These are phyloP conservation scores for Eriocheir sinensis DNA, from an alignment of 1,140 invertebrate species.

Conservation along the genomic window DNA sequence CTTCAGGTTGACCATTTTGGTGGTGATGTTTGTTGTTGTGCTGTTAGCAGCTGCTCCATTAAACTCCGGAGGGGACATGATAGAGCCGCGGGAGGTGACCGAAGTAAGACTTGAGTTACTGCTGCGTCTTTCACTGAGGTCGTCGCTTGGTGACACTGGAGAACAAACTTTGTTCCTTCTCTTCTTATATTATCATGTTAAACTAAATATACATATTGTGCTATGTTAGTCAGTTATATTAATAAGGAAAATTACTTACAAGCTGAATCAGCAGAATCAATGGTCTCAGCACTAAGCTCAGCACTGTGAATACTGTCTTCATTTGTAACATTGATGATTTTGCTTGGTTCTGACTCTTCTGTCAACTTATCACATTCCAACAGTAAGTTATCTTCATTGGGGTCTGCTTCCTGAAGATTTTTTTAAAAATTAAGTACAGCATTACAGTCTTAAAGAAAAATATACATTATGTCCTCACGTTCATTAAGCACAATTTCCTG, in stretches of 20 bases:
- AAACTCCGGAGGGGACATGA: slow-evolving; percentile 76
- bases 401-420: slow-evolving; percentile 50
- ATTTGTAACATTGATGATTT: slow-evolving; percentile 70
- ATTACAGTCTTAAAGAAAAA: no score
- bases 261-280: neutral
- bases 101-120: slow-evolving; percentile 79
- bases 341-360: slow-evolving; percentile 61
- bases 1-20: slow-evolving; percentile 79
- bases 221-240: no score
- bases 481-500: no score
- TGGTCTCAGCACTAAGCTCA: neutral
- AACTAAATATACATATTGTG: neutral
- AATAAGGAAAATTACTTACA: neutral
- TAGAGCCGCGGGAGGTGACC: slow-evolving; percentile 78
- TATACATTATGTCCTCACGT: no score
- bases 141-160: slow-evolving; percentile 63
- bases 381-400: slow-evolving; percentile 6
- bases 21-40: slow-evolving; percentile 74
- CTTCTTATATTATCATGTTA: neutral
- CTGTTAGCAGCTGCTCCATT: slow-evolving; percentile 44
- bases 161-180: neutral
- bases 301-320: slow-evolving; percentile 50
- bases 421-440: neutral
- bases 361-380: slow-evolving; percentile 49
- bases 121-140: slow-evolving; percentile 71